A percentile compares a stretch with the other conserved stretches of the same genome.
phyloP scores from a whole-genome alignment of 2,113 vertebrate species.

The Cynopterus brachyotis region DNA sequence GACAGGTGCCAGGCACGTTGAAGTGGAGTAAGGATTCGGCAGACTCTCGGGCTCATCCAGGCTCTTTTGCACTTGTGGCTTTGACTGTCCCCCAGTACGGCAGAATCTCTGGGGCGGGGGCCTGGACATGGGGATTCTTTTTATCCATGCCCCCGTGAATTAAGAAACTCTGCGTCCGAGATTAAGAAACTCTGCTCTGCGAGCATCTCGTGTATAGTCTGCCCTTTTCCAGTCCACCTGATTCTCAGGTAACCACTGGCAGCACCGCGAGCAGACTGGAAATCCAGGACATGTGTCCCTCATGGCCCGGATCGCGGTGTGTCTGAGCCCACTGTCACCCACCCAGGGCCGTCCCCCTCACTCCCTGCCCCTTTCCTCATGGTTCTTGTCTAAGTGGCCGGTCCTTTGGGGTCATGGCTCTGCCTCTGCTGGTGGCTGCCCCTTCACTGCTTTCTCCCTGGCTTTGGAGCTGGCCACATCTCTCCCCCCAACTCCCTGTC shows the following conservation, averaged over 20 bases:
- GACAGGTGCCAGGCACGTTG: rapidly evolving
- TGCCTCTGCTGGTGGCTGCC: neutral
- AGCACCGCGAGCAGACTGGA: neutral
- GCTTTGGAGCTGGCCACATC: neutral
- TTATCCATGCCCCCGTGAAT: rapidly evolving
- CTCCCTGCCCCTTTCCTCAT: neutral
- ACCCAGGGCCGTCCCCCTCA: neutral
- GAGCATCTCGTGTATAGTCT: no score
- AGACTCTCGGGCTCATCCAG: no score
- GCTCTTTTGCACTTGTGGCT: neutral
- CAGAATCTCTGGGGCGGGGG: neutral
- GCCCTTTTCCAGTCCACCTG: neutral
- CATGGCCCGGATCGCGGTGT: neutral
- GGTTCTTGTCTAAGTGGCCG: neutral
- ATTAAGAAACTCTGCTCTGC: rapidly evolving
- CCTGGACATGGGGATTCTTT: rapidly evolving
- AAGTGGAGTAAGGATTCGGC: neutral
- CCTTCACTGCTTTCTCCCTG: rapidly evolving
- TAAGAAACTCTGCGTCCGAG: rapidly evolving
- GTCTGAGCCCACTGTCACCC: neutral
- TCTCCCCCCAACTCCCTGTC: neutral
- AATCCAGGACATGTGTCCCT: neutral
- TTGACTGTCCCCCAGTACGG: rapidly evolving
- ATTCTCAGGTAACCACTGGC: neutral
- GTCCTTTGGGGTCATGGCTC: neutral